Evolutionary conservation across 2,797 vertebrate species (phyloP).

Genomic region (Channa striata): DNA sequence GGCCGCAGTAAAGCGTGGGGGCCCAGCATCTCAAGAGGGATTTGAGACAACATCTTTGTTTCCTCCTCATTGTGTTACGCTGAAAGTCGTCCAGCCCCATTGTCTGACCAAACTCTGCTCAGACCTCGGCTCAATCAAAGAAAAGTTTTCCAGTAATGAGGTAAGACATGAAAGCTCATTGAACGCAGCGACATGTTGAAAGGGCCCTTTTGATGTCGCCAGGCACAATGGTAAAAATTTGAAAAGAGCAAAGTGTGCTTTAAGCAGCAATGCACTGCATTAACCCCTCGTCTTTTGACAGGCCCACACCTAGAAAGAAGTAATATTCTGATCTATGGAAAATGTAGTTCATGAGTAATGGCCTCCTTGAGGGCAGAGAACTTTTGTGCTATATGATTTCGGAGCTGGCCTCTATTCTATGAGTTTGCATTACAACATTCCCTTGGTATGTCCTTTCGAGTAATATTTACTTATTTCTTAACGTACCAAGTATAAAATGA

Average conservation of each 20-base stretch:
- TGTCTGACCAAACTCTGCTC: conserved; percentile 80
- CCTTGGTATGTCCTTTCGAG: conserved; percentile 19
- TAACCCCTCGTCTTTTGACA: conserved; percentile 84
- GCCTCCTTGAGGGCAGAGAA: conserved; percentile 43
- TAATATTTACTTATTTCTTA: neutral
- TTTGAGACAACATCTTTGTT: conserved; percentile 86
- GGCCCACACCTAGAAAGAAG: conserved; percentile 79
- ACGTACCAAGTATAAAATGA: neutral
- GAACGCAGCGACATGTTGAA: conserved; percentile 76
- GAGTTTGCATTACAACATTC: conserved; percentile 10
- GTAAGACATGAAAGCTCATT: conserved; percentile 83
- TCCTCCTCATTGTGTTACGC: conserved; percentile 74
- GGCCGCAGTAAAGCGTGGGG: conserved; percentile 58
- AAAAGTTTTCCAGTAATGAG: conserved; percentile 85
- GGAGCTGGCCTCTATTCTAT: conserved; percentile 28
- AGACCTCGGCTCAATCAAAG: conserved; percentile 82
- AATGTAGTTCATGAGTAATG: conserved; percentile 69
- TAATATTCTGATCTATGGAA: conserved; percentile 71
- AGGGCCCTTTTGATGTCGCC: conserved; percentile 81
- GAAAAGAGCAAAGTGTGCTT: conserved; percentile 86
- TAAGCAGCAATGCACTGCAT: conserved; percentile 78
- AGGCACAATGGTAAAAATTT: conserved; percentile 80
- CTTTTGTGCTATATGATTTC: conserved; percentile 60
- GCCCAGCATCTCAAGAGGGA: conserved; percentile 81
- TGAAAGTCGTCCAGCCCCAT: conserved; percentile 82